These are phyloP conservation scores for Pterocles gutturalis DNA, from an alignment of 2,113 vertebrate species.

Conservation along the genomic window DNA sequence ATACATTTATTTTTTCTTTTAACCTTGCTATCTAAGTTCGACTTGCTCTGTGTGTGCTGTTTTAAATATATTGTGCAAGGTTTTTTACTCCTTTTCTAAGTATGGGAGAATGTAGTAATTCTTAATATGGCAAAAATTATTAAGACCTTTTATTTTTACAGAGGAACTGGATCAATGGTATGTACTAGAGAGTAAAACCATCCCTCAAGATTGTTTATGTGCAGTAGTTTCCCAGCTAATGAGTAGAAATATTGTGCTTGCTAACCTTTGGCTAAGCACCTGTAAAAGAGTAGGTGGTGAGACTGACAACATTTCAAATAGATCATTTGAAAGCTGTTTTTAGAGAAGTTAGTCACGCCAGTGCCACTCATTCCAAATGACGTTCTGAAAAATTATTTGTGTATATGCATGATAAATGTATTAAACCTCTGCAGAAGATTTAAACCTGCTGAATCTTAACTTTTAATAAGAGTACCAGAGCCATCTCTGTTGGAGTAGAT, in stretches of 20 bases:
- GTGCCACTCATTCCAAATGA: neutral
- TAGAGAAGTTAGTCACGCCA: neutral
- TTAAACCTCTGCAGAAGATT: neutral
- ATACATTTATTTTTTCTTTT: conserved; percentile 63
- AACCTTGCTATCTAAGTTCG: conserved; percentile 16
- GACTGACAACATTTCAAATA: neutral
- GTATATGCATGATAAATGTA: neutral
- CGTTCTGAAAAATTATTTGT: neutral
- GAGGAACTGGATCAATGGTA: neutral
- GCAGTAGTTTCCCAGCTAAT: neutral
- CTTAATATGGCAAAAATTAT: neutral
- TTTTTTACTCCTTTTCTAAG: conserved; percentile 56
- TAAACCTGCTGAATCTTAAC: neutral
- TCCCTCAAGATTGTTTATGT: neutral
- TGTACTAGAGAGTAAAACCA: neutral
- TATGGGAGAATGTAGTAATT: neutral
- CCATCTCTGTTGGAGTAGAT: neutral
- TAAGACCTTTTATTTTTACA: neutral
- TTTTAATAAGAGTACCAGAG: neutral
- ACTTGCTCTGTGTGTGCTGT: conserved; percentile 55
- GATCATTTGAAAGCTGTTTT: neutral
- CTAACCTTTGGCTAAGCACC: neutral
- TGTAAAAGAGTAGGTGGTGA: neutral
- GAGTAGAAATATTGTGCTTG: conserved; percentile 5
- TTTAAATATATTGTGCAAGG: conserved; percentile 28